Evolutionary conservation across 2,888 invertebrate species (phyloP).

Genomic region (Autographa pulchrina): DNA sequence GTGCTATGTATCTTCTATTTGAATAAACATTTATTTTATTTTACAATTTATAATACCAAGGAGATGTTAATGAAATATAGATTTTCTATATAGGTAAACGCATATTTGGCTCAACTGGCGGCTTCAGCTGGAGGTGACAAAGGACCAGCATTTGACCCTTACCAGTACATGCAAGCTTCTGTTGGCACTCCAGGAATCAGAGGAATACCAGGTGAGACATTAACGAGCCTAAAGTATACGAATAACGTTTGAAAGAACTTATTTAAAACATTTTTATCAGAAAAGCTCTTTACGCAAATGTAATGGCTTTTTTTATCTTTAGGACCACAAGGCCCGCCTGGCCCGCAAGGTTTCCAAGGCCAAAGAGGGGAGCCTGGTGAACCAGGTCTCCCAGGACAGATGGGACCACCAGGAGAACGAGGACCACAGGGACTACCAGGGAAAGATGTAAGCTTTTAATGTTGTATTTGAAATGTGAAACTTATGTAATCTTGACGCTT

Average conservation of each 20-base stretch:
- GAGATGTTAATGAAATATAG: no score
- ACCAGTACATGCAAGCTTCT: slow-evolving; percentile 94
- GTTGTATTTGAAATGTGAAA: background rate
- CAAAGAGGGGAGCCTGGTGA: slow-evolving; percentile 94
- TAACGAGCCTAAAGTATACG: no score
- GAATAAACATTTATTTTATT: no score
- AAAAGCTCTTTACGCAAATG: no score
- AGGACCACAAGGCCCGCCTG: slow-evolving; percentile 87
- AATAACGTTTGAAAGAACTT: background rate
- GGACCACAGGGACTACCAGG: slow-evolving; percentile 93
- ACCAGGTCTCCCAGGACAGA: slow-evolving; percentile 91
- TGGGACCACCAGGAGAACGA: slow-evolving; percentile 91
- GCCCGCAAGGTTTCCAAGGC: slow-evolving; percentile 95
- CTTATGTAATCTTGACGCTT: no score
- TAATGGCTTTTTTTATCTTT: no score
- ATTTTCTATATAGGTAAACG: slow-evolving; percentile 86
- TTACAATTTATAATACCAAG: no score
- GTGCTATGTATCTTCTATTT: no score
- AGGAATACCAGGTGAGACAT: slow-evolving; percentile 92
- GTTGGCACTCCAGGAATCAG: slow-evolving; percentile 94
- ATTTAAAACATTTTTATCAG: no score
- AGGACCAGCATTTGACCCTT: slow-evolving; percentile 92
- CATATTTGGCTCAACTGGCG: slow-evolving; percentile 93
- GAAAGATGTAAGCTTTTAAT: slow-evolving; percentile 91
- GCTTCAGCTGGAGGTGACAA: slow-evolving; percentile 93